Conservation (phyloP, 2,113 vertebrate genomes). For the Pteronura brasiliensis region DNA sequence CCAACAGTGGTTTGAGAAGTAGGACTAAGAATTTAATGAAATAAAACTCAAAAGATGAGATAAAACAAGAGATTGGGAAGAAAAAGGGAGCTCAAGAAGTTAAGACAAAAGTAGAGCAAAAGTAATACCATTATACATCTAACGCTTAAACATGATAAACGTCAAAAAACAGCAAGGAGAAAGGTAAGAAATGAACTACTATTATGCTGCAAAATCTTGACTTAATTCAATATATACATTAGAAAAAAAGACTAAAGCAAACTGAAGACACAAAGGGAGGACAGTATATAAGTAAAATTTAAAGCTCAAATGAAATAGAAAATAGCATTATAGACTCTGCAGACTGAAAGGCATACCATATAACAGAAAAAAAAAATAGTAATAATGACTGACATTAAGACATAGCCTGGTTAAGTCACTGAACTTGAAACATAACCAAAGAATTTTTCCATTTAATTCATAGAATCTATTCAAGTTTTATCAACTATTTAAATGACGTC, state of each 20-base stretch:
- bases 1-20: neutral
- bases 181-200: neutral
- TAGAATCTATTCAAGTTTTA: neutral
- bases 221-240: neutral
- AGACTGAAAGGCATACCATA: neutral
- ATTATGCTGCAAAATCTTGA: neutral
- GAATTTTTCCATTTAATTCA: neutral
- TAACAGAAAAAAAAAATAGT: neutral
- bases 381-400: neutral
- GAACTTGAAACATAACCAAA: neutral
- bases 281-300: neutral
- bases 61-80: neutral
- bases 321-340: neutral
- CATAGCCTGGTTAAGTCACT: neutral
- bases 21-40: neutral
- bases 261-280: neutral
- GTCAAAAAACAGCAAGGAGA: neutral
- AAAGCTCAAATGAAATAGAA: neutral
- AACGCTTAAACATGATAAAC: neutral
- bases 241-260: neutral
- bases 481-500: neutral
- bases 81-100: neutral
- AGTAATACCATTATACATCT: neutral
- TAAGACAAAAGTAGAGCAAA: conserved; percentile 13
- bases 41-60: neutral